Evolutionary conservation across 1,140 invertebrate species (phyloP).

Genomic region (Macrobrachium nipponense): DNA sequence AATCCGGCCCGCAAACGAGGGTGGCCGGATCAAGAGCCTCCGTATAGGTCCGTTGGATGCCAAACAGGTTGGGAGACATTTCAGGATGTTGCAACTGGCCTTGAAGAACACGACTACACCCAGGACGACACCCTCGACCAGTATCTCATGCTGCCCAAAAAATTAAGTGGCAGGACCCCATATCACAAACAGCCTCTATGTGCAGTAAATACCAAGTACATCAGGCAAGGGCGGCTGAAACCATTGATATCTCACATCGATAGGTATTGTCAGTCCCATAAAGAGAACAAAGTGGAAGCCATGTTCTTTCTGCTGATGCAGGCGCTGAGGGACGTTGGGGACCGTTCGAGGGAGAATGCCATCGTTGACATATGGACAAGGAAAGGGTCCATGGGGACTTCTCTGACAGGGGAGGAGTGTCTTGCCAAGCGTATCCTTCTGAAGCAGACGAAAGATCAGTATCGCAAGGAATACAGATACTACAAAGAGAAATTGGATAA

Average conservation of each 20-base stretch:
- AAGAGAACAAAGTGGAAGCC: constrained; percentile 49
- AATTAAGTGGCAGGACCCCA: constrained; percentile 34
- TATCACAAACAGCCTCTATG: constrained; percentile 45
- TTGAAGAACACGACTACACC: constrained; percentile 52
- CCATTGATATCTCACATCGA: constrained; percentile 53
- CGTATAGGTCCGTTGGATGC: constrained; percentile 15
- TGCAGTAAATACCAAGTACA: constrained; percentile 47
- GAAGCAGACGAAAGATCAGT: constrained; percentile 54
- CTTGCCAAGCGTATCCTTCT: constrained; percentile 50
- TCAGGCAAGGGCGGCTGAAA: constrained; percentile 47
- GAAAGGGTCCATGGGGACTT: constrained; percentile 27
- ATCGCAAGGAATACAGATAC: constrained; percentile 50
- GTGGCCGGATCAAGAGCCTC: constrained; percentile 9
- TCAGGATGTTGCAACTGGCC: constrained; percentile 23
- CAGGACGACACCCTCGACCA: constrained; percentile 36
- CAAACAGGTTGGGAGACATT: constrained; percentile 10
- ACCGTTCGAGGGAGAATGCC: constrained; percentile 34
- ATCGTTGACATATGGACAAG: constrained; percentile 38
- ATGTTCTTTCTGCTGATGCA: constrained; percentile 53
- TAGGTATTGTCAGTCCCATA: constrained; percentile 46
- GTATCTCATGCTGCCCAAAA: constrained; percentile 42
- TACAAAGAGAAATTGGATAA: constrained; percentile 53
- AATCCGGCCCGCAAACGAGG: constrained; percentile 38
- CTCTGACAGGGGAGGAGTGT: constrained; percentile 50
- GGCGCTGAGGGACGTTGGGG: constrained; percentile 32